These are phyloP conservation scores for Philypnodon macrostomus DNA, from an alignment of 2,797 vertebrate genomes.

Conservation along the genomic window DNA sequence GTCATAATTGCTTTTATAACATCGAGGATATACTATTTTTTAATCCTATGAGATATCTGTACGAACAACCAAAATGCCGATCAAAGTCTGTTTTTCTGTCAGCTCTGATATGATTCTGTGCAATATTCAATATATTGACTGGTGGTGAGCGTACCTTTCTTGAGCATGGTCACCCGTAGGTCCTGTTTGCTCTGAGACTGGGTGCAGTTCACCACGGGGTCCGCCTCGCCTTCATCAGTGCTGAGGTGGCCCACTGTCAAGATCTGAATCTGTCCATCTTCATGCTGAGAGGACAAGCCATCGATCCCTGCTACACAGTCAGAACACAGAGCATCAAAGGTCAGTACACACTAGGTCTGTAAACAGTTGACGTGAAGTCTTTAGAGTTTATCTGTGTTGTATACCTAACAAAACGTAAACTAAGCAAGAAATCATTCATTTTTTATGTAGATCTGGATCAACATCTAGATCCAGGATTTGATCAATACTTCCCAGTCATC, in stretches of 20 bases:
- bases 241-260: conserved; percentile 84
- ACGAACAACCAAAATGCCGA: conserved; percentile 10
- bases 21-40: no score
- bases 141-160: conserved; percentile 84
- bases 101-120: conserved; percentile 26
- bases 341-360: neutral
- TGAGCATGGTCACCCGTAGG: conserved; percentile 91
- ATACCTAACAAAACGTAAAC: no score
- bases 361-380: no score
- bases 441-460: no score
- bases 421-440: no score
- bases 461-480: no score
- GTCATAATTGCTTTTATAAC: no score
- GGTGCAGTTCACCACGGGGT: conserved; percentile 80
- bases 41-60: no score
- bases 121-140: conserved; percentile 11
- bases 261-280: conserved; percentile 89
- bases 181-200: conserved; percentile 89
- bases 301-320: conserved; percentile 82
- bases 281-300: conserved; percentile 86
- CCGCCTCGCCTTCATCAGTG: conserved; percentile 81
- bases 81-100: conserved; percentile 21
- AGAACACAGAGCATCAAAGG: conserved; percentile 33
- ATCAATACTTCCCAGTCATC: no score
- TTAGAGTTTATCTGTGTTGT: no score